phyloP scores from a whole-genome alignment of 1,140 invertebrate genomes.

The Pogonomyrmex californicus region DNA sequence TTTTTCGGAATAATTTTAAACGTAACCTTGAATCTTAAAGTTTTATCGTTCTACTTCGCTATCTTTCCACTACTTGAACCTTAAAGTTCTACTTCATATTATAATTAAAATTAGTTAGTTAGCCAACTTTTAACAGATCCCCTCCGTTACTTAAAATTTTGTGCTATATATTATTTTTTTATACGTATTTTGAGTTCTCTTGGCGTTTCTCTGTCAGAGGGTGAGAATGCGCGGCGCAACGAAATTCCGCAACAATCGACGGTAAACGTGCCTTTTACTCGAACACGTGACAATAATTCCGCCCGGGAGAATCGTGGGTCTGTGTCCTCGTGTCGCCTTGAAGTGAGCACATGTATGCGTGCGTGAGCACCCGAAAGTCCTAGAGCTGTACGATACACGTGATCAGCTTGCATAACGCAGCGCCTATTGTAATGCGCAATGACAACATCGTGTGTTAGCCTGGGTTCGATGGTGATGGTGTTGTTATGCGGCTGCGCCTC shows the following conservation, averaged over 20 bases:
- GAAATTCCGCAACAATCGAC: constrained; percentile 44
- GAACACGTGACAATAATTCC: constrained; percentile 75
- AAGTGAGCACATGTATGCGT: constrained; percentile 65
- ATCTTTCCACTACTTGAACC: too few species aligned
- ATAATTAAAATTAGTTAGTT: too few species aligned
- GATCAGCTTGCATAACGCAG: constrained; percentile 76
- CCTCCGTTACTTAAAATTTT: background rate
- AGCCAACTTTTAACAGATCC: background rate
- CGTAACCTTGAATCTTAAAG: too few species aligned
- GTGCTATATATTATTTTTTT: background rate
- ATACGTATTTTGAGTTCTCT: background rate
- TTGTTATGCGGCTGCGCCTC: constrained; percentile 61
- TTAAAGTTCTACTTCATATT: too few species aligned
- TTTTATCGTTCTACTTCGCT: background rate
- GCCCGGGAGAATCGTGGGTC: constrained; percentile 30
- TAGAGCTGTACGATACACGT: constrained; percentile 70
- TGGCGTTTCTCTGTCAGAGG: background rate
- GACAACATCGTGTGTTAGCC: constrained; percentile 75
- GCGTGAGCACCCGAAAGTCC: constrained; percentile 64
- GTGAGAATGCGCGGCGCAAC: background rate
- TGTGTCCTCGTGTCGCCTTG: constrained; percentile 31
- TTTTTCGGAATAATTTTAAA: background rate
- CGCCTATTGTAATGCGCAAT: constrained; percentile 75
- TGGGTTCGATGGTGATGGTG: constrained; percentile 53
- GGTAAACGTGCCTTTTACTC: constrained; percentile 60